Evolutionary conservation across 2,888 invertebrate genomes (phyloP).

Genomic region (Dynastes hyllus): DNA sequence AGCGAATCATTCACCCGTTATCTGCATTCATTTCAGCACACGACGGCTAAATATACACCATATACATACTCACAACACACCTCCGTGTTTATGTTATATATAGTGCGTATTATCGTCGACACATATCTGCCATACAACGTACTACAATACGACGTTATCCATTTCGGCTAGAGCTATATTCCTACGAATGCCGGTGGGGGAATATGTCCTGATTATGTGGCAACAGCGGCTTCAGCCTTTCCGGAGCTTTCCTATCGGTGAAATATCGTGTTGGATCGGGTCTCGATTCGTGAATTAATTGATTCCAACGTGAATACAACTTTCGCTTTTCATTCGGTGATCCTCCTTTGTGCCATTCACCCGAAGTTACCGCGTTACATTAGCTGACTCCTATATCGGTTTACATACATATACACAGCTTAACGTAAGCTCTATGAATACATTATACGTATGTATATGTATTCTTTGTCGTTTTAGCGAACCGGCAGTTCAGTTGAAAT

Average conservation of each 20-base stretch:
- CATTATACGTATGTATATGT: neutral
- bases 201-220: conserved; percentile 16
- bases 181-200: neutral
- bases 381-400: neutral
- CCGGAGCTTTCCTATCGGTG: conserved; percentile 1
- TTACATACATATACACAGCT: neutral
- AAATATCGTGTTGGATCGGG: neutral
- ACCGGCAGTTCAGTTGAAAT: neutral
- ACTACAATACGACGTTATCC: conserved; percentile 10
- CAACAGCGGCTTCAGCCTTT: conserved; percentile 9
- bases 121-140: neutral
- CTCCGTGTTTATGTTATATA: neutral
- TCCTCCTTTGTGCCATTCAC: neutral
- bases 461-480: neutral
- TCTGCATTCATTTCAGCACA: conserved; percentile 5
- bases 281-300: conserved; percentile 2
- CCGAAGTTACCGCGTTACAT: neutral
- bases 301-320: neutral
- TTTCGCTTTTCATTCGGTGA: neutral
- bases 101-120: neutral
- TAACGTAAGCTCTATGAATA: conserved; percentile 3
- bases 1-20: neutral
- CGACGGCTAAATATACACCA: neutral
- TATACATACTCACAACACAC: neutral
- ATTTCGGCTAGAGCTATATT: conserved; percentile 1